Evolutionary conservation across 2,797 vertebrate species (phyloP), one percentile per base, ranked within the genome.

Genomic region (Astyanax mexicanus): DNA sequence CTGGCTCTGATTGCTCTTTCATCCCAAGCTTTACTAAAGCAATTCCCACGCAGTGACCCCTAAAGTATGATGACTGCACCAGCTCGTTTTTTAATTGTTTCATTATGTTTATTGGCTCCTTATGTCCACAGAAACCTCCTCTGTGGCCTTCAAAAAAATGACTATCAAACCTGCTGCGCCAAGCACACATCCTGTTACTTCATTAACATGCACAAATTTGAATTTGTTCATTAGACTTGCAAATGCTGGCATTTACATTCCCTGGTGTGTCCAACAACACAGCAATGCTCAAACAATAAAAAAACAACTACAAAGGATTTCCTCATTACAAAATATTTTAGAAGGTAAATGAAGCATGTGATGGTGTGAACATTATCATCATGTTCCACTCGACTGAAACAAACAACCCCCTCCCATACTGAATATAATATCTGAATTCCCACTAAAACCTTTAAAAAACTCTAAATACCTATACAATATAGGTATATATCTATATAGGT

Each of bases 191-290:
- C 40, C 77, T 73, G 64, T 72, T 68, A 61, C 64, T 78, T 83
- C 74, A 68, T 78, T 80, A 78, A 72, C 47, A 81, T 69, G 64
- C 74, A 38, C 78, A 81, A 83, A 81, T 67, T 68, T 19, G 62
- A 71, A 67, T 79, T 55, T 77, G 49, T 58, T 62, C 71, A 81
- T 83, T 79, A 78, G 67, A 78, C 75, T 81, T 81, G 72, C 75
- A 83, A 85, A 85, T 83, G 32, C 21, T 23, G 13, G 17, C 52
- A 80, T 80, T 80, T 64, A 35, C 49, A 72, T 72, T 73, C 69
- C 74, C 69, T 71, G 23, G 55, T 64, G 70, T 75, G 69, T 54
- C 58, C 55, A 52, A 78, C 67, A 78, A 42, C 64, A 75, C 32
- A 75, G 23, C 67, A 51, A 21, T 40, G 49, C 74, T 55, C 64